Conservation (phyloP, 1,140 invertebrate genomes). For the Drosophila willistoni region DNA sequence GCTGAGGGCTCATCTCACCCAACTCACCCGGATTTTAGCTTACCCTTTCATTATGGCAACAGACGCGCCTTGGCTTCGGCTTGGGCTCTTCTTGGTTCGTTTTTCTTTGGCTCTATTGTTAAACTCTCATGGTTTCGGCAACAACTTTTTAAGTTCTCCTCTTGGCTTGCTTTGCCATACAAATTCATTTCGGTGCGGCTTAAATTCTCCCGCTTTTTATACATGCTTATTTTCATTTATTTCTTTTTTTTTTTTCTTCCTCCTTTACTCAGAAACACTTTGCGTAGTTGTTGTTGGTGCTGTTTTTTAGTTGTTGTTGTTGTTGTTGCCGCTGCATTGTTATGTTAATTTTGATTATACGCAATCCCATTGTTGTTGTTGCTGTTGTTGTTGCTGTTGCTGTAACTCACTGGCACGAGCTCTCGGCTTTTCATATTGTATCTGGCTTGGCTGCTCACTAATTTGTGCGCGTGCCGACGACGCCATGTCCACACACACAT, state of each 20-base stretch:
- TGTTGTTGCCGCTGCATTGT: conserved; percentile 59
- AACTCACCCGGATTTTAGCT: conserved; percentile 35
- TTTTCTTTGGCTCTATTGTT: conserved; percentile 27
- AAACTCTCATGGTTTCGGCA: conserved; percentile 27
- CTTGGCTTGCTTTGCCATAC: conserved; percentile 31
- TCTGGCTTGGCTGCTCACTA: conserved; percentile 55
- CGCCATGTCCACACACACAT: conserved; percentile 2
- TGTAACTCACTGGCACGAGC: conserved; percentile 64
- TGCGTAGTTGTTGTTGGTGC: conserved; percentile 6
- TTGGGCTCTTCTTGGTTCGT: conserved; percentile 1
- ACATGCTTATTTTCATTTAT: neutral
- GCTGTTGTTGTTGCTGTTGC: conserved; percentile 53
- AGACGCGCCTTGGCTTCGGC: neutral
- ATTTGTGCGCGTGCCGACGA: conserved; percentile 75
- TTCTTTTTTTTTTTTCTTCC: conserved; percentile 29
- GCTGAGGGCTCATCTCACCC: conserved; percentile 10
- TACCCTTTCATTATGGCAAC: conserved; percentile 74
- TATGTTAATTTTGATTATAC: conserved; percentile 79
- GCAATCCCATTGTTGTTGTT: conserved; percentile 69
- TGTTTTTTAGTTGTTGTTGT: conserved; percentile 37
- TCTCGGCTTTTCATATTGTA: conserved; percentile 59
- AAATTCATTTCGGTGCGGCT: conserved; percentile 63
- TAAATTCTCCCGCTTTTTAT: conserved; percentile 13
- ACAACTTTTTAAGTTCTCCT: conserved; percentile 57
- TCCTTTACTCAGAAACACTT: conserved; percentile 55